Evolutionary conservation across 2,113 vertebrate species (phyloP), one percentile per base, ranked within the genome.

Genomic region (Pteronura brasiliensis): DNA sequence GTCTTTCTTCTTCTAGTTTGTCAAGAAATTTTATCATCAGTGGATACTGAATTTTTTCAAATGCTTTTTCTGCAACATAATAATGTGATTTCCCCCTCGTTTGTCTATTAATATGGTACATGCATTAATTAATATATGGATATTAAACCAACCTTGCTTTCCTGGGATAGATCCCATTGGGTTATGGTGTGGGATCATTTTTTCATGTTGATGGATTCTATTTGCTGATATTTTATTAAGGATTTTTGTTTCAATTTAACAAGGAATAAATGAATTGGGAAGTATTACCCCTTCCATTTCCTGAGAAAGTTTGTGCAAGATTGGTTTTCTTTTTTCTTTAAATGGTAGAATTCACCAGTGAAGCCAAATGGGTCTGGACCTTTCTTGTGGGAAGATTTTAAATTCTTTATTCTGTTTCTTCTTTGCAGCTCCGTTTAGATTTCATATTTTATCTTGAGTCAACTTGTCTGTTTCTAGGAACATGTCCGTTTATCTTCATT

Each of bases 211-310:
- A 49, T 36, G 31, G 49, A 59, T 36, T 87, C 61, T 4, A 29
- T 65, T 79, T 57, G 29, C 17, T 57, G 61, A 57, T 71, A 81
- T 57, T 93, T 88, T 57, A 27, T 79, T 87, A 69, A 80, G 84
- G 25, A 79, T 65, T 47, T 47, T 59, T 29, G 25, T 85, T 47
- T 39, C 25, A 71, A 44, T 49, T 59, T 88, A 88, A 39, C 21
- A 67, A 57, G 25, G 25, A 69, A 91, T 34, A 34, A 31, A 36
- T 52, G 77, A 57, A 21, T 13, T 5, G 5, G n/a, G 9, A 82
- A 94, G 3, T 31, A 17, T 29, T 59, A 13, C 11, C 29, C 29
- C 15, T 44, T 76, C 29, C 47, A 4, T 88, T 81, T 88, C 31
- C 74, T 79, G 11, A 57, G 63, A 20, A 4, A 65, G 14, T 55